Conservation (phyloP, 2,797 vertebrate genomes). For the Aeoliscus strigatus region DNA sequence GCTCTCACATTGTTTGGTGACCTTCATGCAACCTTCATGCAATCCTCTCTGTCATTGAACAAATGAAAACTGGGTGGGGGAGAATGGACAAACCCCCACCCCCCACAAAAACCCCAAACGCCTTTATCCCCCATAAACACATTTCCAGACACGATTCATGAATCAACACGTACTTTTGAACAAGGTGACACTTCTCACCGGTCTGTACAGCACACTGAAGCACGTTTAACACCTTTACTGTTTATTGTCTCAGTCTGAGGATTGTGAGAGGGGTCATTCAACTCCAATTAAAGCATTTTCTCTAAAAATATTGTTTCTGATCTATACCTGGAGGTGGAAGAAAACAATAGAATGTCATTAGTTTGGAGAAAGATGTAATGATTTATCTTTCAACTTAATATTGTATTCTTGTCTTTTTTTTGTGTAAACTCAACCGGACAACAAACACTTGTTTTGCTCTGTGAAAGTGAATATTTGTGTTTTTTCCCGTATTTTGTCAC, state of each 20-base stretch:
- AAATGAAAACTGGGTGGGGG: not conserved
- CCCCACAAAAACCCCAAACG: no score
- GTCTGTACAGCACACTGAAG: slow-evolving; percentile 9
- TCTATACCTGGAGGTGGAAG: slow-evolving; percentile 10
- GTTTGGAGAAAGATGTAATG: no score
- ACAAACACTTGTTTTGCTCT: no score
- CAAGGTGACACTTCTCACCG: slow-evolving; percentile 7
- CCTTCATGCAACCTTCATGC: slow-evolving; percentile 15
- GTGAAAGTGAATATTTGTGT: not conserved
- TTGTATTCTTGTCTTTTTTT: no score
- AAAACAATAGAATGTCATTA: slow-evolving; percentile 2
- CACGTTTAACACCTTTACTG: slow-evolving; percentile 4
- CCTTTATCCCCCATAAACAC: no score
- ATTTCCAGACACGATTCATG: no score
- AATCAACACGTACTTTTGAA: not conserved
- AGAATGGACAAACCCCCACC: not conserved
- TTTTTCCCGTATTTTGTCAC: not conserved
- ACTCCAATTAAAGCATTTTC: slow-evolving; percentile 29
- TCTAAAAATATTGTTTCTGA: slow-evolving; percentile 33
- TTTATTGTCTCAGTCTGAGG: slow-evolving; percentile 36
- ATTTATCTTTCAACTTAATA: no score
- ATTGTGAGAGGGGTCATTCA: slow-evolving; percentile 12
- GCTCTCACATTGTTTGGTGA: slow-evolving; percentile 11
- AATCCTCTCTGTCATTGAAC: slow-evolving; percentile 5
- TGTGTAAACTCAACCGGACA: no score